Evolutionary conservation across 2,888 invertebrate genomes (phyloP), one percentile per base, ranked within the genome.

Genomic region (Lasioglossum zephyrum): DNA sequence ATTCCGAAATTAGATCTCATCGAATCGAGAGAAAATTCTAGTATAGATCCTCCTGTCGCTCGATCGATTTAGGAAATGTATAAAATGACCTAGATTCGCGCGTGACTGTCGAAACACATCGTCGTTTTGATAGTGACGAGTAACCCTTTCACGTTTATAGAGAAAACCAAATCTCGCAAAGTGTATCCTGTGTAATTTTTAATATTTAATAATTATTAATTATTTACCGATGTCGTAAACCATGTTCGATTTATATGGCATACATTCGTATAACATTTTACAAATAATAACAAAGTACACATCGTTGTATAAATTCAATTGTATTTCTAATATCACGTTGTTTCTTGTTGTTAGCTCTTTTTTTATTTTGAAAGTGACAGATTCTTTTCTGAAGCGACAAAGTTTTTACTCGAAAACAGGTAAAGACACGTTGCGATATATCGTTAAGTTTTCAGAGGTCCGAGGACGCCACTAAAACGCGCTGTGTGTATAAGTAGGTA

Each of bases 401-500:
- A 63, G 53, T 22, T 16, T 26, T 18, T 16, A 31, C 2, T 8
- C 2, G 31, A 8, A 18, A 63, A 63, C 26, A 18, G 63, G 6
- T 8, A 6, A 31, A 16, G 16, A 63, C 2, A 63, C 31, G 31
- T 31, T 63, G 13, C 1, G 63, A 18, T 16, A 16, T 18, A 18
- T 18, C 36, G 39, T 6, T 4, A 1, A 22, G 69, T 53, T 22
- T 16, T 13, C 26, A n/a, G 2, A 44, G 11, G 3, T 0, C 11
- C 41, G 44, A 60, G 36, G n/a, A 76, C 57, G 31, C 31, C 8
- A 13, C 47, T 22, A 6, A 76, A 60, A 36, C 13, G 49, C 18
- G 39, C 18, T 5, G 13, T n/a, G 0, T 74, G 75, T 75, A 63
- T 73, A 76, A 79, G 84, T 84, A 84, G 84, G 77, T 84, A 84